Evolutionary conservation across 2,888 invertebrate species (phyloP).

Genomic region (Hydriomena furcata): DNA sequence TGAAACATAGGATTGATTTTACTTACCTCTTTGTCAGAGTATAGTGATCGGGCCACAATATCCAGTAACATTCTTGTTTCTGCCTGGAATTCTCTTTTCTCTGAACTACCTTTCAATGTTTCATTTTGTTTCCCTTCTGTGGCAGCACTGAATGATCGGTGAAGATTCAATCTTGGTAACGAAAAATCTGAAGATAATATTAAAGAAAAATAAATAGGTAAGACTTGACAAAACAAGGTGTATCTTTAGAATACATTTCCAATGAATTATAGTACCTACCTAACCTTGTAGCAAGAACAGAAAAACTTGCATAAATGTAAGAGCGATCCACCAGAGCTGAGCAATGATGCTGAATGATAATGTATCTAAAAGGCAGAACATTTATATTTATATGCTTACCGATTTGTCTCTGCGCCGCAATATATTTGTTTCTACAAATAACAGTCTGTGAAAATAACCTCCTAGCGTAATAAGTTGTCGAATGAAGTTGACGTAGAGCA

Average conservation of each 20-base stretch:
- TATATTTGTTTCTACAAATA: constrained; percentile 48
- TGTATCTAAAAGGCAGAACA: too few relatives aligned
- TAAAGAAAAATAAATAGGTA: too few relatives aligned
- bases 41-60: constrained; percentile 98
- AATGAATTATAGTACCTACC: too few relatives aligned
- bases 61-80: constrained; percentile 97
- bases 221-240: too few relatives aligned
- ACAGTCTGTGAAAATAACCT: constrained; percentile 58
- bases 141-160: constrained; percentile 52
- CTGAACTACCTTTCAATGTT: constrained; percentile 83
- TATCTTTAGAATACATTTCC: too few relatives aligned
- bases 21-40: constrained; percentile 96
- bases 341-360: too few relatives aligned
- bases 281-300: too few relatives aligned
- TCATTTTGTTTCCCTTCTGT: constrained; percentile 59
- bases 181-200: constrained; percentile 27
- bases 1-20: too few relatives aligned
- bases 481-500: constrained; percentile 56
- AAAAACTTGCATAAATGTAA: too few relatives aligned
- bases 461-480: constrained; percentile 46
- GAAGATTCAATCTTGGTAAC: constrained; percentile 21
- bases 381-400: constrained; percentile 19
- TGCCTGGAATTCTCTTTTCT: constrained; percentile 96
- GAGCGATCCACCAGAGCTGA: too few relatives aligned
- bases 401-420: constrained; percentile 33